phyloP scores from a whole-genome alignment of 2,888 invertebrate genomes.

The Melipona bicolor region DNA sequence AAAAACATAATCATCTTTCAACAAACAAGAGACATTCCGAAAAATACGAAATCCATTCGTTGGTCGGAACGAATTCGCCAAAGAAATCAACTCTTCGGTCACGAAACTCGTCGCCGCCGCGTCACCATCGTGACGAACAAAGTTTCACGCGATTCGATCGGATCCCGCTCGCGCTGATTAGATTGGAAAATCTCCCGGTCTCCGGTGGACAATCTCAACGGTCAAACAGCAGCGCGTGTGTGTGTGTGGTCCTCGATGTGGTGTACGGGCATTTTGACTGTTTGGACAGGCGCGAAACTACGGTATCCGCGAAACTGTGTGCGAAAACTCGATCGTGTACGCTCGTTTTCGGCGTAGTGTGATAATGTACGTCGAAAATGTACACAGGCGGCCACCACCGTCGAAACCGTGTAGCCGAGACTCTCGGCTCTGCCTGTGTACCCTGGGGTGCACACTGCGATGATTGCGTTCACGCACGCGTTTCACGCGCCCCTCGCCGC shows the following conservation, averaged over 20 bases:
- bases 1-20: too few relatives aligned
- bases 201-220: constrained; percentile 49
- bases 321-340: constrained; percentile 41
- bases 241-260: neutral
- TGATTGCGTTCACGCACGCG: constrained; percentile 68
- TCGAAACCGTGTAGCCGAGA: constrained; percentile 25
- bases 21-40: too few relatives aligned
- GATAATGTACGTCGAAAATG: constrained; percentile 21
- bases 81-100: neutral
- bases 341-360: constrained; percentile 43
- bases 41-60: too few relatives aligned
- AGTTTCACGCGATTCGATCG: constrained; percentile 15
- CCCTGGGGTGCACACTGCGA: constrained; percentile 54
- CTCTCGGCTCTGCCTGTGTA: constrained; percentile 34
- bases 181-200: constrained; percentile 45
- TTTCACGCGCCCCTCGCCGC: constrained; percentile 60
- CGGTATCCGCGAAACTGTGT: neutral
- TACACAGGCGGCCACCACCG: constrained; percentile 20
- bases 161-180: constrained; percentile 47
- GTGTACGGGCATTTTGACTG: constrained; percentile 52
- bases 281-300: constrained; percentile 57
- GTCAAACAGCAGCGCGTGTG: constrained; percentile 32
- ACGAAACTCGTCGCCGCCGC: neutral
- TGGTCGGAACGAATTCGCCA: too few relatives aligned
- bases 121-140: neutral